A percentile compares a stretch with the other conserved stretches of the same genome.
These are phyloP conservation scores for Hirtodrosophila duncani DNA, from an alignment of 2,888 invertebrate species.

Conservation along the genomic window DNA sequence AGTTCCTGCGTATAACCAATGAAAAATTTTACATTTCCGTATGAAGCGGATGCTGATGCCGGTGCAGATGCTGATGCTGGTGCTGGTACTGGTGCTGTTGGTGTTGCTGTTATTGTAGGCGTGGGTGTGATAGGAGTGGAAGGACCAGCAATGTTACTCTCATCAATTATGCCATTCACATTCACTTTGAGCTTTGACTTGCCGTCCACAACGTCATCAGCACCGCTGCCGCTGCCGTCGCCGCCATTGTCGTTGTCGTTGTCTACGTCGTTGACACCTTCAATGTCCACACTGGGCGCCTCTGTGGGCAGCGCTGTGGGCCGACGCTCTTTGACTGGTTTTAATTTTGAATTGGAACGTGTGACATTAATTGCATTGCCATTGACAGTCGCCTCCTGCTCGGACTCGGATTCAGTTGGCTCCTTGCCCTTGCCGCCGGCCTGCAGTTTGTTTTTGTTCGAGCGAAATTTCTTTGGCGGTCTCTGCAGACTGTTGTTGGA, in stretches of 20 bases:
- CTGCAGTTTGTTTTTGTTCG: conserved; percentile 40
- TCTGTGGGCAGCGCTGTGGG: conserved; percentile 72
- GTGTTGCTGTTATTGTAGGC: conserved; percentile 23
- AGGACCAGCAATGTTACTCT: conserved; percentile 25
- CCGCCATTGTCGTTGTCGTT: too few relatives aligned
- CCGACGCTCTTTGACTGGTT: conserved; percentile 72
- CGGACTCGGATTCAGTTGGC: conserved; percentile 10
- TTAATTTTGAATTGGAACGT: conserved; percentile 62
- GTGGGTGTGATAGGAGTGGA: conserved; percentile 13
- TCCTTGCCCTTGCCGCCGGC: conserved; percentile 7
- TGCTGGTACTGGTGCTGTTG: conserved; percentile 9
- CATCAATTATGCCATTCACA: conserved; percentile 65
- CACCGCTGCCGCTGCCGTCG: conserved; percentile 5
- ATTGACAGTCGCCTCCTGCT: conserved; percentile 26
- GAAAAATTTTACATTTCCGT: conserved; percentile 67
- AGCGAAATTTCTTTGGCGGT: conserved; percentile 41
- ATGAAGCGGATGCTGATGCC: conserved; percentile 20
- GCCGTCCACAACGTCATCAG: conserved; percentile 26
- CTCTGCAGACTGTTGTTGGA: conserved; percentile 10
- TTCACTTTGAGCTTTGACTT: conserved; percentile 55
- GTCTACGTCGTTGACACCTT: conserved; percentile 6
- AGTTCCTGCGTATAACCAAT: conserved; percentile 71
- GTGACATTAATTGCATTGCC: conserved; percentile 55
- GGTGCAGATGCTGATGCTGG: conserved; percentile 19
- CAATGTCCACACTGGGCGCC: conserved; percentile 48